Evolutionary conservation across 1,140 invertebrate genomes (phyloP).

Genomic region (Pseudoatta argentina): DNA sequence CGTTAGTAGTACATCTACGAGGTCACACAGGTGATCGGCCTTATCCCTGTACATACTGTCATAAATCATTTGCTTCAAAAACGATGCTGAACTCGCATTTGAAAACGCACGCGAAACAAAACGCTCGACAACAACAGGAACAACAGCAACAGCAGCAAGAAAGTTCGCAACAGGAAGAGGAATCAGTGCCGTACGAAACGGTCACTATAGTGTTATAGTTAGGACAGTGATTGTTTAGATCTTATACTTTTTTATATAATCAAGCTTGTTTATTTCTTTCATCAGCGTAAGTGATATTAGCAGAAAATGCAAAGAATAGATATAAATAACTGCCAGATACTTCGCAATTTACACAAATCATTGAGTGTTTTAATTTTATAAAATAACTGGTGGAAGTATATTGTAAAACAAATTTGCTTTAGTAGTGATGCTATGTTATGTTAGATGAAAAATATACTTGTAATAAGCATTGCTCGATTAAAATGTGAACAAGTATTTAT

Average conservation of each 20-base stretch:
- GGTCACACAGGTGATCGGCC: slow-evolving; percentile 89
- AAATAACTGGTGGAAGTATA: slow-evolving; percentile 1
- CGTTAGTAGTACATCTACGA: slow-evolving; percentile 86
- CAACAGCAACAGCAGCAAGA: slow-evolving; percentile 69
- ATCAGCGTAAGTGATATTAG: slow-evolving; percentile 2
- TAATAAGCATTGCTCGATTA: not conserved
- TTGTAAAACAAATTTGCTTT: not conserved
- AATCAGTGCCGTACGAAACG: slow-evolving; percentile 57
- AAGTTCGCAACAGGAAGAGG: slow-evolving; percentile 60
- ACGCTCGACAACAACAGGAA: slow-evolving; percentile 76
- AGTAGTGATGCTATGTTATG: slow-evolving; percentile 4
- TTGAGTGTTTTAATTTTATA: not conserved
- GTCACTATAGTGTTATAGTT: slow-evolving; percentile 73
- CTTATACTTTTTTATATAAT: slow-evolving; percentile 7
- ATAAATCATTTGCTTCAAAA: slow-evolving; percentile 85
- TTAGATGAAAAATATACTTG: slow-evolving; percentile 4
- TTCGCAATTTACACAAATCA: not conserved
- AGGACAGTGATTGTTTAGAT: slow-evolving; percentile 19
- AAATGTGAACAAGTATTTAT: slow-evolving; percentile 1
- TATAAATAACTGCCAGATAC: not conserved
- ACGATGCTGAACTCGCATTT: slow-evolving; percentile 85
- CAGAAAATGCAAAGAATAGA: not conserved
- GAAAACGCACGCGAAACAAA: slow-evolving; percentile 85
- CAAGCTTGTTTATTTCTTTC: slow-evolving; percentile 12
- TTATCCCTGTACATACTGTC: slow-evolving; percentile 88